Percentiles rank a stretch among this genome's conserved stretches.
phyloP scores from a whole-genome alignment of 2,888 invertebrate species.

The Gastrophysa polygoni region DNA sequence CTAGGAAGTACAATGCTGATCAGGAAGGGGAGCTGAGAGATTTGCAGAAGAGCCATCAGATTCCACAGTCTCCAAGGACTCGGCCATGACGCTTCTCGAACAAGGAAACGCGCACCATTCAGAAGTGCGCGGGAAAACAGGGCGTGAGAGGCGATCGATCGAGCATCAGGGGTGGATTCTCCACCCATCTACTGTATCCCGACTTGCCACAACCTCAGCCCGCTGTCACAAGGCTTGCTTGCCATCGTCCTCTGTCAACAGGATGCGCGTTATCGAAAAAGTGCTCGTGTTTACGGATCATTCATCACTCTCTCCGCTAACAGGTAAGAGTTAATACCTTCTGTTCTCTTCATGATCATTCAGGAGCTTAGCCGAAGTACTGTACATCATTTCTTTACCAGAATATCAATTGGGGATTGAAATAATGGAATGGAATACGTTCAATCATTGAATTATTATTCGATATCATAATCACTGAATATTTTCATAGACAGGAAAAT shows the following conservation, averaged over 20 bases:
- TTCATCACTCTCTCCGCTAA: neutral
- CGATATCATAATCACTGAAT: too few species aligned
- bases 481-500: too few species aligned
- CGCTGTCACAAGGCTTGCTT: conserved; percentile 52
- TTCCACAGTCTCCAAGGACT: conserved; percentile 47
- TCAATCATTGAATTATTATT: too few species aligned
- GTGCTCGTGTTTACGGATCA: conserved; percentile 34
- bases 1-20: conserved; percentile 30
- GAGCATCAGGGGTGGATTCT: conserved; percentile 53
- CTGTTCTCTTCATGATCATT: too few species aligned
- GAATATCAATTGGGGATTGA: too few species aligned
- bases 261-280: conserved; percentile 53
- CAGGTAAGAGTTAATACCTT: neutral
- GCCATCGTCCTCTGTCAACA: conserved; percentile 54
- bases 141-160: conserved; percentile 55
- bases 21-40: conserved; percentile 39
- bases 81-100: conserved; percentile 30
- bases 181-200: conserved; percentile 50
- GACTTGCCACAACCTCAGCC: conserved; percentile 50
- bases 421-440: too few species aligned
- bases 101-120: conserved; percentile 39
- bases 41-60: conserved; percentile 49
- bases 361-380: too few species aligned
- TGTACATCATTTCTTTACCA: too few species aligned
- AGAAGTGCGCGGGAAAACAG: conserved; percentile 55